Evolutionary conservation across 37 sponge, comb jelly and placozoan genomes (phyloP), one percentile per base, ranked within the genome.

Genomic region (Aphrocallistes beatrix): DNA sequence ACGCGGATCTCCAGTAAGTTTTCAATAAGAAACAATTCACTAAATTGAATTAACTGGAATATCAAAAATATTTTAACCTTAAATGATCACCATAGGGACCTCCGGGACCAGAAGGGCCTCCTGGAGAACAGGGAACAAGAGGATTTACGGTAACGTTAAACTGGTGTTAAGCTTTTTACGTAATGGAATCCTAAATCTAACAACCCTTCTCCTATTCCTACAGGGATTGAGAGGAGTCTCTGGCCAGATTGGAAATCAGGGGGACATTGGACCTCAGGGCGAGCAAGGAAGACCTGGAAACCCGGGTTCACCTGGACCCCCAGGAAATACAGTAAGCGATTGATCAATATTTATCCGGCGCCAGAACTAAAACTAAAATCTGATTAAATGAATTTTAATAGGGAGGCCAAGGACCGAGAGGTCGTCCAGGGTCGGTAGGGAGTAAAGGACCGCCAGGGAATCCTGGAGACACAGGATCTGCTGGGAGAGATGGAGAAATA

Each of bases 191-290:
- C n/a, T n/a, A n/a, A n/a, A n/a, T 47, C 28, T 60, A 60, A 32
- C n/a, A 13, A 60, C 75, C 8, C 3, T 60, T n/a, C 3, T 8
- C 34, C 10, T 60, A 13, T 60, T 19, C 1, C n/a, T 25, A 42
- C 34, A 60, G 75, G 75, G 75, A 6, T 60, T 60, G 75, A 60
- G 75, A 60, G 75, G 75, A 60, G 10, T 60, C 10, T 28, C 75
- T 30, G 75, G 75, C 8, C 75, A 60, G n/a, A 6, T 60, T 32
- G 75, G 75, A 60, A 60, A 60, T 28, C 75, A 60, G n/a, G 75
- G 75, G n/a, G 75, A 60, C 34, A 60, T 60, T 28, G 75, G 75
- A 32, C 75, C 75, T 32, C 75, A 60, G 75, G 75, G 75, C 8
- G 17, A 60, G 21, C 75, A 60, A 60, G 75, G 75, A 13, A 60